Base-by-base conservation (phyloP, 1,140 invertebrate genomes). In the Dendrolimus kikuchii region DNA sequence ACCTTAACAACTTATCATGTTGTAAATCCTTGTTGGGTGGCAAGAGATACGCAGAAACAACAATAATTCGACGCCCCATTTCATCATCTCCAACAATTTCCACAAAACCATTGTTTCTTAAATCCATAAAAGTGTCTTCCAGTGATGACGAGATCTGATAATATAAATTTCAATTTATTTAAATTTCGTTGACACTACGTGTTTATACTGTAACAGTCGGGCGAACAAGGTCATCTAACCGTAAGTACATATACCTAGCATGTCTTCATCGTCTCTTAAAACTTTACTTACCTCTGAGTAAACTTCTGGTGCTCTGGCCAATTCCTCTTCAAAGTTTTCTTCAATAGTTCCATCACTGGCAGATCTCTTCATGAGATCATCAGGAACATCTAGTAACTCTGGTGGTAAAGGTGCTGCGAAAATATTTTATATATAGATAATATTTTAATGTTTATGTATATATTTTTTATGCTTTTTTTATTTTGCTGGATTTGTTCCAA, bases 21-120 rank as follows among this genome's bases (percentile, higher is more conserved):
- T 96, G 92, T 62, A 98, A 89, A 64, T 92, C 92, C 75, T 93
- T 93, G 73, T 93, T 95, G 46, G 93, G 92, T n/a, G 97, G 97
- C 66, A 99, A 90, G 73, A 95, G 93, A 75, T 96, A 98, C 9
- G 97, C 96, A 50, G 96, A 98, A 49, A 99, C 94, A 44, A 98
- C 95, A 76, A 99, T 98, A 47, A 99, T 93, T 88, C 98, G 96
- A 57, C 97, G 90, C 36, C 98, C 97, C 68, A 88, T 93, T 39
- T 92, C 91, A 86, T 98, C 97, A 87, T 98, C 96, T 55, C 96
- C 96, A 38, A 95, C 94, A 5, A 97, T 94, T 87, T 98, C 96
- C 5, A 98, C 92, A 55, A 97, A 93, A 5, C 95, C 94, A 71
- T 94, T 92, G 59, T 92, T 90, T 38, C 94, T 91, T 57, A 98